These are phyloP conservation scores for Pachyramphus minor DNA, from an alignment of 2,113 vertebrate species.

Conservation along the genomic window DNA sequence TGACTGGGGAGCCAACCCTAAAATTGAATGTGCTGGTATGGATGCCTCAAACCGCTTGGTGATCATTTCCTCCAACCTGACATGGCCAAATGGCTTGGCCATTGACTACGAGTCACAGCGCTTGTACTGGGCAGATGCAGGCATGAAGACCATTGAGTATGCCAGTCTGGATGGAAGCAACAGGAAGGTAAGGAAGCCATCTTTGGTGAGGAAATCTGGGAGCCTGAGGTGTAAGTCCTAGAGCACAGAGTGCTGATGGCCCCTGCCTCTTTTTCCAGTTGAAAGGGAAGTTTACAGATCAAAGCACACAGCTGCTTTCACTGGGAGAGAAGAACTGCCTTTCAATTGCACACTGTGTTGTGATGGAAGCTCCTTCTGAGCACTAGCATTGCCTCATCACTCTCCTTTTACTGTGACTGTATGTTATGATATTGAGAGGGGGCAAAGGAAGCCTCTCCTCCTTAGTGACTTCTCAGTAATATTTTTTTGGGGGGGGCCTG, in stretches of 20 bases:
- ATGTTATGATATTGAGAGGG: background rate
- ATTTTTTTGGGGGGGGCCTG: background rate
- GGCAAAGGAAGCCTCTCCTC: background rate
- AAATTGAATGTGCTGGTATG: conserved; percentile 97
- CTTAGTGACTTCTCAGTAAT: background rate
- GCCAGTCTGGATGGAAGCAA: conserved; percentile 89
- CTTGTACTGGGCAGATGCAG: conserved; percentile 97
- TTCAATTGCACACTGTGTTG: background rate
- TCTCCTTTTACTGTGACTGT: background rate
- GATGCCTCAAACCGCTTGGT: conserved; percentile 89
- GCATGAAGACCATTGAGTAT: conserved; percentile 96
- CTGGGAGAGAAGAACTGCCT: background rate
- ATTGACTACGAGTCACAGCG: conserved; percentile 91
- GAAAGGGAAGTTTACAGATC: background rate
- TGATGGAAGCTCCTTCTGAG: background rate
- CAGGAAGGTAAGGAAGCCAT: conserved; percentile 78
- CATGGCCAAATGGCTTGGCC: conserved; percentile 95
- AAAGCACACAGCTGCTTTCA: background rate
- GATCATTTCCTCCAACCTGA: conserved; percentile 95
- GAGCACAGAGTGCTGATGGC: background rate
- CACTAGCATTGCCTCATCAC: background rate
- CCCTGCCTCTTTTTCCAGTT: conserved; percentile 7
- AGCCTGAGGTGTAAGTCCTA: background rate
- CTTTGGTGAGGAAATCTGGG: background rate
- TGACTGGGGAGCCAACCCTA: conserved; percentile 97